Evolutionary conservation across 2,113 vertebrate species (phyloP).

Genomic region (Ovis aries): ARS-UI_Ramb_v3.0 NC_056055.1:123823001-123823500

Average conservation of each 20-base stretch:
- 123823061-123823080: not conserved
- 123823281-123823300: not conserved
- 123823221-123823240: not conserved
- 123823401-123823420: not conserved
- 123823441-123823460: not conserved
- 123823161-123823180: not conserved
- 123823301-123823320: not conserved
- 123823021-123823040: not conserved
- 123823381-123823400: not conserved
- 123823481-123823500: not conserved
- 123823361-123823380: not conserved
- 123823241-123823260: not conserved
- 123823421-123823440: accelerated
- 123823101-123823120: not conserved
- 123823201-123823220: not conserved
- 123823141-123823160: not conserved
- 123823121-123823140: not conserved
- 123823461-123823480: not conserved
- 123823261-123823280: not conserved
- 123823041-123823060: not conserved
- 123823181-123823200: not conserved
- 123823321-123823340: not conserved
- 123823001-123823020: not conserved
- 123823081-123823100: not conserved
- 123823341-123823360: not conserved